These are phyloP conservation scores for Musca domestica DNA, from an alignment of 1,140 invertebrate genomes.

Conservation along the genomic window DNA sequence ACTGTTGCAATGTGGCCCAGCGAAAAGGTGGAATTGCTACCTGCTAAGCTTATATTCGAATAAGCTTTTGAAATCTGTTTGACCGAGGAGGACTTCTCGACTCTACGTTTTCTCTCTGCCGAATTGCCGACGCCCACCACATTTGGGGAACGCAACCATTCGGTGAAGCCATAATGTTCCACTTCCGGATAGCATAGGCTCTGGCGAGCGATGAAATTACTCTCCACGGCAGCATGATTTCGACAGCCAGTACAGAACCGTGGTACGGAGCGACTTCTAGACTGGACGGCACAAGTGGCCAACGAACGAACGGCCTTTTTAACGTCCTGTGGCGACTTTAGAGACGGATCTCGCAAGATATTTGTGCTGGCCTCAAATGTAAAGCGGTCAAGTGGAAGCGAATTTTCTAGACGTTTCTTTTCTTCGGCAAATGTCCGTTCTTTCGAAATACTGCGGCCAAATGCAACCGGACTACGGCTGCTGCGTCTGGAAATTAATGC, in stretches of 20 bases:
- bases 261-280: conserved; percentile 44
- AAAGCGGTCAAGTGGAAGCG: conserved; percentile 37
- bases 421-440: conserved; percentile 53
- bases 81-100: background rate
- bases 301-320: conserved; percentile 59
- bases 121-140: background rate
- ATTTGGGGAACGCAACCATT: conserved; percentile 8
- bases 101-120: background rate
- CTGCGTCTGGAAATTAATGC: conserved; percentile 32
- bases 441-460: conserved; percentile 51
- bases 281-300: conserved; percentile 38
- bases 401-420: conserved; percentile 50
- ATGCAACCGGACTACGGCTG: conserved; percentile 52
- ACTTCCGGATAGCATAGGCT: background rate
- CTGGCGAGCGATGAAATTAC: conserved; percentile 31
- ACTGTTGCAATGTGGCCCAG: conserved; percentile 38
- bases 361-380: conserved; percentile 52
- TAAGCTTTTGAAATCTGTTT: conserved; percentile 33
- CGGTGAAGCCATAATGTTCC: background rate
- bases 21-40: conserved; percentile 51
- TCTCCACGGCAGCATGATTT: conserved; percentile 29
- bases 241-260: conserved; percentile 22
- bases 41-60: conserved; percentile 44
- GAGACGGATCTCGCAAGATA: conserved; percentile 54
- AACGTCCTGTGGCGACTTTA: conserved; percentile 62